phyloP scores from a whole-genome alignment of 2,888 invertebrate species.

The Seladonia tumulorum region DNA sequence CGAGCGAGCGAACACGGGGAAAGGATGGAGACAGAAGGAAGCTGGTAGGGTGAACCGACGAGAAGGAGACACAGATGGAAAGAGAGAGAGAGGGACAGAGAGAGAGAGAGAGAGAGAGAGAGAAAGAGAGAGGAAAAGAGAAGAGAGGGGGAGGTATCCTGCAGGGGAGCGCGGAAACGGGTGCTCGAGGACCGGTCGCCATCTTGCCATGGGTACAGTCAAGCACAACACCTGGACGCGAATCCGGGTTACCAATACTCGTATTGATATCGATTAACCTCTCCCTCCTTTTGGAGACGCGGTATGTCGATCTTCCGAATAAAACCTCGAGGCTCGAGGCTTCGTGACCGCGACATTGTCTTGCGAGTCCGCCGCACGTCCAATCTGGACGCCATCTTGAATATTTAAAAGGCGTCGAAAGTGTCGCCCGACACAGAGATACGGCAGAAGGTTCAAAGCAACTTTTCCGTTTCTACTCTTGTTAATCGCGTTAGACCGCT shows the following conservation, averaged over 20 bases:
- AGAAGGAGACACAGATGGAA: slow-evolving; percentile 40
- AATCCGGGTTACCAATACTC: slow-evolving; percentile 70
- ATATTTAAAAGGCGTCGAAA: neutral
- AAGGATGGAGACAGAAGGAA: slow-evolving; percentile 57
- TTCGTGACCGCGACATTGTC: neutral
- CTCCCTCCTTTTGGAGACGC: slow-evolving; percentile 21
- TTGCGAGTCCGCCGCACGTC: neutral
- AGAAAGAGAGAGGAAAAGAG: slow-evolving; percentile 51
- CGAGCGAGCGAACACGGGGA: slow-evolving; percentile 65
- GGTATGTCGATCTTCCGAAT: slow-evolving; percentile 36
- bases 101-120: slow-evolving; percentile 66
- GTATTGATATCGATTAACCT: slow-evolving; percentile 63
- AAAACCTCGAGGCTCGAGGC: slow-evolving; percentile 9
- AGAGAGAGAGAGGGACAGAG: slow-evolving; percentile 58
- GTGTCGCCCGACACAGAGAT: neutral
- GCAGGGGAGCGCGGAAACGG: slow-evolving; percentile 72
- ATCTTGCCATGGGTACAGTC: slow-evolving; percentile 83
- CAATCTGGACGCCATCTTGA: slow-evolving; percentile 2
- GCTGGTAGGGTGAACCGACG: slow-evolving; percentile 33
- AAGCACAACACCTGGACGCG: slow-evolving; percentile 71
- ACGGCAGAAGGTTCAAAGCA: neutral
- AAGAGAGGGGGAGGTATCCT: slow-evolving; percentile 72
- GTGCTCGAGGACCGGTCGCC: slow-evolving; percentile 81
- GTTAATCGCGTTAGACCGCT: neutral
- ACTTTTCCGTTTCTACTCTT: neutral